These are phyloP conservation scores for Ahaetulla prasina DNA, from an alignment of 2,113 vertebrate genomes.

Conservation along the genomic window DNA sequence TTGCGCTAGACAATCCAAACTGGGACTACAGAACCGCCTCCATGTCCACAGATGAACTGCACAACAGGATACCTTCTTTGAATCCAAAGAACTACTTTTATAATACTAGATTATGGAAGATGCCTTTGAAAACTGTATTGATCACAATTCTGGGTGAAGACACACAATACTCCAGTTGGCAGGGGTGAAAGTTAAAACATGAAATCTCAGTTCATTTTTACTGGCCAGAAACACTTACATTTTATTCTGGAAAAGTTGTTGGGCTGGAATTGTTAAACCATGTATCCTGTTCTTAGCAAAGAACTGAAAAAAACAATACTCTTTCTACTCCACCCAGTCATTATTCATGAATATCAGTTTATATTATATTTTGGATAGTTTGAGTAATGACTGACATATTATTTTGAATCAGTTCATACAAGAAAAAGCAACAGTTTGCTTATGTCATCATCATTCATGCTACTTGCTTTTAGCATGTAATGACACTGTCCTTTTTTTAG, in stretches of 20 bases:
- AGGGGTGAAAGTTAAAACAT: not conserved
- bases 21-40: not conserved
- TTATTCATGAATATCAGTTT: not conserved
- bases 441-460: not conserved
- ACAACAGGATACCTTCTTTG: not conserved
- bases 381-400: not conserved
- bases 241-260: not conserved
- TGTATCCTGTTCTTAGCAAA: not conserved
- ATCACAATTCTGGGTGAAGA: not conserved
- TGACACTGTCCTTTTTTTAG: not conserved
- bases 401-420: not conserved
- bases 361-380: not conserved
- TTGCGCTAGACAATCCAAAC: not conserved
- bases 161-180: not conserved
- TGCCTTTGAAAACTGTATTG: not conserved
- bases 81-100: not conserved
- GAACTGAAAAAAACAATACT: not conserved
- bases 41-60: not conserved
- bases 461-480: not conserved
- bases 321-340: not conserved
- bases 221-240: not conserved
- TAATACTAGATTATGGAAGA: not conserved
- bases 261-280: not conserved
- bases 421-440: not conserved
- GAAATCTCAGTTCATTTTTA: not conserved